Evolutionary conservation across 2,113 vertebrate genomes (phyloP).

Genomic region (Petromus typicus): DNA sequence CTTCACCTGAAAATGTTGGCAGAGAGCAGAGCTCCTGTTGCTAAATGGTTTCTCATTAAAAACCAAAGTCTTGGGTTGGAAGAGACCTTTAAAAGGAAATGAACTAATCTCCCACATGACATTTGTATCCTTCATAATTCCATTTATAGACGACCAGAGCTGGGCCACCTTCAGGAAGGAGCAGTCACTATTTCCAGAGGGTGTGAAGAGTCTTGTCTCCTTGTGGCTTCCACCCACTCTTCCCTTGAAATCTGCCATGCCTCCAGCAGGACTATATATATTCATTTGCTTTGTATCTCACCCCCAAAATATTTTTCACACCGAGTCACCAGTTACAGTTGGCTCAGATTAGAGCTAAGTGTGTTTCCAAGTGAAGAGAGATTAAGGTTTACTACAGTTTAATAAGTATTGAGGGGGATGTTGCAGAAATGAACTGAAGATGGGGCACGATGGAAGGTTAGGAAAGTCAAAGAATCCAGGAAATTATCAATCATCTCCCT

Average conservation of each 20-base stretch:
- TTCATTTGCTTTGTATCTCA: constrained; percentile 33
- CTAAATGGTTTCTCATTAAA: constrained; percentile 38
- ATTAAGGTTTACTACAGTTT: neutral
- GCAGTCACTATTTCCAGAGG: constrained; percentile 9
- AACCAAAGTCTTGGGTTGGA: constrained; percentile 24
- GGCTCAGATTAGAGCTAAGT: constrained; percentile 47
- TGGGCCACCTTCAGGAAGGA: neutral
- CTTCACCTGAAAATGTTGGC: neutral
- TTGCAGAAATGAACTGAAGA: constrained; percentile 40
- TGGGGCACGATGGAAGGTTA: neutral
- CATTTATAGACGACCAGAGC: neutral
- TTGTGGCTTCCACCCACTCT: neutral
- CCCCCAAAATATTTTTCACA: constrained; percentile 12
- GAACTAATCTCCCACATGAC: neutral
- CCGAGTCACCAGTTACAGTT: constrained; percentile 31
- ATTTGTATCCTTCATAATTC: neutral
- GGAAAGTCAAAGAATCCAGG: constrained; percentile 48
- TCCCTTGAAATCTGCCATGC: neutral
- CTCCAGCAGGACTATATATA: neutral
- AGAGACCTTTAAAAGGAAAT: constrained; percentile 39
- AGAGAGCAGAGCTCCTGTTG: neutral
- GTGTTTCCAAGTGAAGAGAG: constrained; percentile 27
- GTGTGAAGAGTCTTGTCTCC: neutral
- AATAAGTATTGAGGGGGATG: constrained; percentile 1
- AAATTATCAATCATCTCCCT: constrained; percentile 1